Conservation (phyloP, 2,888 invertebrate genomes). For the Polydesmus complanatus region DNA sequence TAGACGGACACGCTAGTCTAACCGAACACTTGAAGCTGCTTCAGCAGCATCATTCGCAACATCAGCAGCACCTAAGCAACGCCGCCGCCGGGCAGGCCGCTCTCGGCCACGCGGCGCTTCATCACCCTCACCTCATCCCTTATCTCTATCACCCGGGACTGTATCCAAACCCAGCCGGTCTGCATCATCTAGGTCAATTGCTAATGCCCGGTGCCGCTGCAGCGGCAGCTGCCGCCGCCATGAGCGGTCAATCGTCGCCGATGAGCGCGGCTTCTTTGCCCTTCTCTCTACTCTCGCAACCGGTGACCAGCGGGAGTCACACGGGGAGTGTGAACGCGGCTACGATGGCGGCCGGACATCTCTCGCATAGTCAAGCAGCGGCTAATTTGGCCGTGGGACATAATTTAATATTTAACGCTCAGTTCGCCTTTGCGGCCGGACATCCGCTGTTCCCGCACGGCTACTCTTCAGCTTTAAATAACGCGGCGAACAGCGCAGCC, state of each 20-base stretch:
- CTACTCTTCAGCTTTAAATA: constrained; percentile 39
- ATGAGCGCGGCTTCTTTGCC: constrained; percentile 24
- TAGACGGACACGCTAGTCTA: constrained; percentile 15
- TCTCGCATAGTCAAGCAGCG: constrained; percentile 41
- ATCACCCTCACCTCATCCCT: constrained; percentile 64
- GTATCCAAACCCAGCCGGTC: constrained; percentile 44
- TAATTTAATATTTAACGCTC: constrained; percentile 73
- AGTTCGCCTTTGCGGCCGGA: constrained; percentile 72
- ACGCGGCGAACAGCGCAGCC: constrained; percentile 23
- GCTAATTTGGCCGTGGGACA: constrained; percentile 41
- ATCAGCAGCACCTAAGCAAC: constrained; percentile 15
- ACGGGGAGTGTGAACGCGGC: neutral
- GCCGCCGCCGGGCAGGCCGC: constrained; percentile 69
- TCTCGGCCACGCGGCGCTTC: constrained; percentile 73
- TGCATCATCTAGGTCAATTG: constrained; percentile 16
- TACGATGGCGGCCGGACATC: constrained; percentile 23
- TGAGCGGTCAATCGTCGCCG: constrained; percentile 16
- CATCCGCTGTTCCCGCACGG: constrained; percentile 55
- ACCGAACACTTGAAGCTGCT: constrained; percentile 18
- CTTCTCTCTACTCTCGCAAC: constrained; percentile 27
- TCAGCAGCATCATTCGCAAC: constrained; percentile 41
- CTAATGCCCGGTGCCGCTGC: constrained; percentile 18
- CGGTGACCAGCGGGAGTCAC: constrained; percentile 23
- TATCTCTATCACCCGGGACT: constrained; percentile 83
- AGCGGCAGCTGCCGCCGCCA: constrained; percentile 16